A percentile compares a stretch with the other conserved stretches of the same genome.
Evolutionary conservation across 2,113 vertebrate species (phyloP).

Genomic region (Phaethon lepturus): DNA sequence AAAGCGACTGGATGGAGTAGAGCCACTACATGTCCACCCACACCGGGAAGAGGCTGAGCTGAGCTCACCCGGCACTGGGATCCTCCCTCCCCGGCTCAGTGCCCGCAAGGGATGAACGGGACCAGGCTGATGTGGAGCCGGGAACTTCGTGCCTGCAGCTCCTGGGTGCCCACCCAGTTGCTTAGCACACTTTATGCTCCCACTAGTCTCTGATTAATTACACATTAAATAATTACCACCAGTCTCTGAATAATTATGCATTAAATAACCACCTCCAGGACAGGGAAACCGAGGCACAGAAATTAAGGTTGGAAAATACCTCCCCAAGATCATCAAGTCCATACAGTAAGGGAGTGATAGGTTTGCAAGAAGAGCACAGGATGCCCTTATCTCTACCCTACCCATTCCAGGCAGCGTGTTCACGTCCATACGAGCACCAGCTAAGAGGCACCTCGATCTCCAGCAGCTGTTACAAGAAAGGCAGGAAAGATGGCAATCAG

Average conservation of each 20-base stretch:
- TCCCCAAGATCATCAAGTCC: no score
- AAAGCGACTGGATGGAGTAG: neutral
- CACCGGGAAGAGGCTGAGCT: fast-evolving
- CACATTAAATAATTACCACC: neutral
- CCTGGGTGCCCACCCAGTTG: neutral
- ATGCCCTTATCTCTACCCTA: neutral
- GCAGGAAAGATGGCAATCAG: fast-evolving
- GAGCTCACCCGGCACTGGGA: fast-evolving
- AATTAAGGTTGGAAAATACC: no score
- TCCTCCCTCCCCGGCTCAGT: fast-evolving
- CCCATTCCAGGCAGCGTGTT: fast-evolving
- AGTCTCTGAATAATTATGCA: fast-evolving
- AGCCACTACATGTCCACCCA: fast-evolving
- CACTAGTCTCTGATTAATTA: neutral
- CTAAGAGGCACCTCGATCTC: fast-evolving
- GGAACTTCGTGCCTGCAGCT: neutral
- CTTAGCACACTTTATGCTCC: neutral
- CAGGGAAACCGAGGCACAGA: neutral
- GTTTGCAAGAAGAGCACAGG: neutral
- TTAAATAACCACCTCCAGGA: neutral
- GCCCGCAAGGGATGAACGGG: fast-evolving
- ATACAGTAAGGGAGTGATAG: fast-evolving
- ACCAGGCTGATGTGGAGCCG: fast-evolving
- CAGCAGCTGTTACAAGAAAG: neutral
- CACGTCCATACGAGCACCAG: fast-evolving